Base-by-base conservation (phyloP, 2,888 invertebrate species). In the Trissolcus brochymenae region DNA sequence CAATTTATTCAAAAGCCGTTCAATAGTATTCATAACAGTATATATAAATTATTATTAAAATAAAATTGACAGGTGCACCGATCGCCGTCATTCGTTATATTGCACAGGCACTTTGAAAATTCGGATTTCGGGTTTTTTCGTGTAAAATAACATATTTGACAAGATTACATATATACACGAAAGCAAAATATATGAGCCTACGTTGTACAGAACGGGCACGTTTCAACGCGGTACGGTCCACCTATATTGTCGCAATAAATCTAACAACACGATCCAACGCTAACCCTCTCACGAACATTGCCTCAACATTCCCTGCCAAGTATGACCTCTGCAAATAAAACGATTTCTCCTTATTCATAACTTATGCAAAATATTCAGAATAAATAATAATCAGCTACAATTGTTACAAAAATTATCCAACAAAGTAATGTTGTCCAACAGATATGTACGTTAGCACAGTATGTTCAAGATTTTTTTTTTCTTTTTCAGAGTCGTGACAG, bases 401-500 rank as follows among this genome's bases (percentile, higher is more conserved):
- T 16, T 14, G 14, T 16, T 46, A 2, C 11, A 14, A 16, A 35
- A 35, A 7, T 25, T 2, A n/a, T 14, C 16, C 0, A 46, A 14
- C 6, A 16, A 46, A 46, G 2, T 2, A 46, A 46, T 43, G 11
- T 3, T 43, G 43, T n/a, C 43, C 6, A 14, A 9, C 3, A 9
- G 11, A 43, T 3, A 41, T 41, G 25, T 4, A 25, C 4, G 25
- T 25, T 2, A 25, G 25, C 16, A 4, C 11, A n/a, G 46, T 46
- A 16, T n/a, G 16, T 6, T 46, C 1, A 46, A 14, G 2, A 41
- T 19, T 56, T 41, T 21, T 25, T 59, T 25, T 85, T 84, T 89
- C 83, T 89, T 81, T 92, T 91, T 49, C 91, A 92, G 92, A 91
- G 91, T 83, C 91, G 91, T 82, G 92, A 92, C 89, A 92, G 91